Evolutionary conservation across 2,797 vertebrate species (phyloP), one percentile per base, ranked within the genome.

Genomic region (Rhodeus uyekii): DNA sequence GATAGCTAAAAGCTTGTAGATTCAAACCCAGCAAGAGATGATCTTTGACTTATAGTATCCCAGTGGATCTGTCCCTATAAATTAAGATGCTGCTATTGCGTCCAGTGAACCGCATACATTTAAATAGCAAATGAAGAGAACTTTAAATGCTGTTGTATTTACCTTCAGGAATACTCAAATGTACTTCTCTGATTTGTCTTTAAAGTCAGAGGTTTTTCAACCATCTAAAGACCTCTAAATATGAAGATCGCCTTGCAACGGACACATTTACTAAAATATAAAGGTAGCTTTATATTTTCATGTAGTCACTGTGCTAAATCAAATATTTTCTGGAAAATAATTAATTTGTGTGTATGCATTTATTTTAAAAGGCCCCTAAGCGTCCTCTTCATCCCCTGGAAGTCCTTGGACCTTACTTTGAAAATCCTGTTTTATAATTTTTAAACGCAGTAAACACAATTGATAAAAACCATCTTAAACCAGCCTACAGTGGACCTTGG

Each of bases 101-200:
- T 55, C 32, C 48, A 42, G 24, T 55, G 10, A 55, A 7, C 50
- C 4, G 1, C 10, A 34, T n/a, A 4, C 1, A 44, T 76, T 61
- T 60, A 16, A 60, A 60, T 75, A 39, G 36, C 53, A 75, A 75
- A 75, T 76, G 9, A 42, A 75, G 16, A 27, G 32, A 24, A 36
- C n/a, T 75, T 58, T 19, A 60, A 76, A 61, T 29, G n/a, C 5
- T 42, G 34, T 42, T 55, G 61, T 50, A 29, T 78, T 75, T 60
- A 29, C 24, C n/a, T 60, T 60, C 14, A 29, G 24, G 22, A 39
- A 67, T 53, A 39, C 76, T 4, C 46, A 68, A 55, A 68, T 44
- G 2, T 12, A 38, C 19, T 27, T 39, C 3, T 29, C 3, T 55
- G 42, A 7, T 14, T 73, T 53, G 7, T 73, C 2, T 55, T 27